Conservation (phyloP, 2,888 invertebrate genomes). For the Monoplex corrugatus region DNA sequence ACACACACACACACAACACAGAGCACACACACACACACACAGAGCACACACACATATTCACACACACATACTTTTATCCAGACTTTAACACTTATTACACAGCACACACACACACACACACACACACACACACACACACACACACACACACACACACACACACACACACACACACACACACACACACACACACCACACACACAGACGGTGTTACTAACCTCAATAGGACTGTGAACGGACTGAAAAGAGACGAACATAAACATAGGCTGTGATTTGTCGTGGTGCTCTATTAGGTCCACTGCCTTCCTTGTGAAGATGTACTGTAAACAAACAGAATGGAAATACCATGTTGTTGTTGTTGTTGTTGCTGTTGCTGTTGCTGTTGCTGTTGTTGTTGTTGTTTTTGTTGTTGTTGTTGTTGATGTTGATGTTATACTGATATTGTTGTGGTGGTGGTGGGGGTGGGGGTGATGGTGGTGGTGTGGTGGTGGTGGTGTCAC, state of each 20-base stretch:
- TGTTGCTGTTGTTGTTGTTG: too few relatives aligned
- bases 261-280: conserved; percentile 8
- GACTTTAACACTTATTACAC: too few relatives aligned
- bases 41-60: background rate
- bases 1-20: background rate
- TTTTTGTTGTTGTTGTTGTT: too few relatives aligned
- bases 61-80: background rate
- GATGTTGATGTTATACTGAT: too few relatives aligned
- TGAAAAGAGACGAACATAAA: conserved; percentile 1
- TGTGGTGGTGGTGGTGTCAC: too few relatives aligned
- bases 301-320: background rate
- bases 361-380: too few relatives aligned
- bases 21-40: background rate
- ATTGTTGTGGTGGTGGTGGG: too few relatives aligned
- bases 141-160: background rate
- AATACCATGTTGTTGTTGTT: too few relatives aligned
- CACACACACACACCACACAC: background rate
- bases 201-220: background rate
- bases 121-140: too few relatives aligned
- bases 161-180: too few relatives aligned
- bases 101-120: too few relatives aligned
- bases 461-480: too few relatives aligned
- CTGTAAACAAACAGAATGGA: background rate
- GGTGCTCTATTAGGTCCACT: background rate
- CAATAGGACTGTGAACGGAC: background rate